phyloP scores from a whole-genome alignment of 2,797 vertebrate species.

The Malurus splendens region DNA sequence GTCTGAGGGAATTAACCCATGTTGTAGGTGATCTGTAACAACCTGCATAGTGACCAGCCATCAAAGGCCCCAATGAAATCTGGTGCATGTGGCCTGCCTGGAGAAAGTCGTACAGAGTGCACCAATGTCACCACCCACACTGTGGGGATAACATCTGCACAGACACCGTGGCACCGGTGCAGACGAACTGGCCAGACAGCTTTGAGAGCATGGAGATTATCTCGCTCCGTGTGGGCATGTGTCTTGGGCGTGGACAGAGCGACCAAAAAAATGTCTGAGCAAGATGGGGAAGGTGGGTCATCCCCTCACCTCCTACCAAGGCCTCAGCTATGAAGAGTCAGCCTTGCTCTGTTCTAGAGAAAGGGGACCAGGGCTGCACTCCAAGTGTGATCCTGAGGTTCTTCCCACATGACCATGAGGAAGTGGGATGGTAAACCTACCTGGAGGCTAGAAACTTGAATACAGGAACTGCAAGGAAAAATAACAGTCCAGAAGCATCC shows the following conservation, averaged over 20 bases:
- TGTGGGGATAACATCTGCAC: neutral
- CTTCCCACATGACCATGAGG: neutral
- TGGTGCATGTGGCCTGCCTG: fast-evolving
- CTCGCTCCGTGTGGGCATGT: fast-evolving
- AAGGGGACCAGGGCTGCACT: neutral
- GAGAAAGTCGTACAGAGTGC: neutral
- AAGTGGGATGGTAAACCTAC: neutral
- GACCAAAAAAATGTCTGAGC: neutral
- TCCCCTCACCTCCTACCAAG: neutral
- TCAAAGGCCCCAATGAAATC: neutral
- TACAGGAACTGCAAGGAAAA: neutral
- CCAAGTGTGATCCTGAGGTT: neutral
- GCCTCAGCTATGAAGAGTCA: neutral
- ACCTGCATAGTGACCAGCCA: neutral
- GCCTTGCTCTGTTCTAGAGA: neutral
- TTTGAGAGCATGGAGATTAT: neutral
- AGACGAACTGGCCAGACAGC: neutral
- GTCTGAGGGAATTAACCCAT: neutral
- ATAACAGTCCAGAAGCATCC: neutral
- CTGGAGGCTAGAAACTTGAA: neutral
- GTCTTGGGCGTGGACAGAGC: neutral
- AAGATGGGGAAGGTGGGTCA: neutral
- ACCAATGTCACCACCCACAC: too few species aligned
- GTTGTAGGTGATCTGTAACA: neutral
- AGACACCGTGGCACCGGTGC: neutral